A percentile compares a stretch with the other conserved stretches of the same genome.
Evolutionary conservation across 2,888 invertebrate species (phyloP).

Genomic region (Synergus itoensis): DNA sequence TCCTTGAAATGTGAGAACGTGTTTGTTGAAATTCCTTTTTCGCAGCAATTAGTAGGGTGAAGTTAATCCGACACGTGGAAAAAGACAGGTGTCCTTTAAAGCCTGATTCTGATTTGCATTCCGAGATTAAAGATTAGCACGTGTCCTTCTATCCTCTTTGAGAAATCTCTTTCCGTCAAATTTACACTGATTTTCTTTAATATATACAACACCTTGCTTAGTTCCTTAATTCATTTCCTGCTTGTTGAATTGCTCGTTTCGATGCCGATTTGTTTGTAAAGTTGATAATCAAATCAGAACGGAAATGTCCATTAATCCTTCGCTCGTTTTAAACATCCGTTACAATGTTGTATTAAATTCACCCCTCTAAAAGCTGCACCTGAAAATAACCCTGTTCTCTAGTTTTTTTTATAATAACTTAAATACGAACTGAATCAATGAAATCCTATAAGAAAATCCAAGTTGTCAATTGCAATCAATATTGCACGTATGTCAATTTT

Average conservation of each 20-base stretch:
- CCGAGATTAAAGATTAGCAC: constrained; percentile 6
- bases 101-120: neutral
- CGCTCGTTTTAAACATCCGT: neutral
- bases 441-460: too few relatives aligned
- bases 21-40: neutral
- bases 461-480: too few relatives aligned
- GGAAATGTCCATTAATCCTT: neutral
- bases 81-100: constrained; percentile 25
- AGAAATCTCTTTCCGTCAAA: neutral
- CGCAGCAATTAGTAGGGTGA: neutral
- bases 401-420: constrained; percentile 32
- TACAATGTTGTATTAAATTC: neutral
- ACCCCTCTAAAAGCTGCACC: neutral
- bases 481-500: too few relatives aligned
- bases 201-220: constrained; percentile 56
- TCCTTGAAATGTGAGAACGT: neutral
- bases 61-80: neutral
- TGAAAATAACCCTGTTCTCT: neutral
- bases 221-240: constrained; percentile 9
- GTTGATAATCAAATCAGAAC: neutral
- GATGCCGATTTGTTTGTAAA: neutral
- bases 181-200: constrained; percentile 49
- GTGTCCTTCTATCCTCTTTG: neutral
- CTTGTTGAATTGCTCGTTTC: constrained; percentile 10
- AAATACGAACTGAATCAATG: neutral